These are phyloP conservation scores for Nesoenas mayeri DNA, from an alignment of 2,113 vertebrate species.

Conservation along the genomic window DNA sequence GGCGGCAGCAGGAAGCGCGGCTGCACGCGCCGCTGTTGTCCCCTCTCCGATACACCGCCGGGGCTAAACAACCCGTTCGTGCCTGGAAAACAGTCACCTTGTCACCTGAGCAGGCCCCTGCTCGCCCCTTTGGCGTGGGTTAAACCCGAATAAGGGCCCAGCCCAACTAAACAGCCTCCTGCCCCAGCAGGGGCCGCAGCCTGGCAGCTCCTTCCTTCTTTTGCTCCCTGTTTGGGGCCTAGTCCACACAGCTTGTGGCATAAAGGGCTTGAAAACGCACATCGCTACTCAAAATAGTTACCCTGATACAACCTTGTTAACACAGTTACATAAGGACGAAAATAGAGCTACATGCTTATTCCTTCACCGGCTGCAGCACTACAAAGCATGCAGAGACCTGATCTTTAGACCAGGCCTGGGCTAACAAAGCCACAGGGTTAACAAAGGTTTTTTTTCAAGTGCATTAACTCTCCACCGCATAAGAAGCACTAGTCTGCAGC, in stretches of 20 bases:
- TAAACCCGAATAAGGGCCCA: too few relatives aligned
- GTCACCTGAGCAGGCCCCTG: not conserved
- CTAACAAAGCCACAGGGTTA: not conserved
- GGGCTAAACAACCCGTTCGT: not conserved
- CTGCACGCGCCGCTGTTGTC: too few relatives aligned
- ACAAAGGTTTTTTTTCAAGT: not conserved
- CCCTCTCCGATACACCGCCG: fast-evolving
- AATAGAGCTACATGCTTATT: fast-evolving
- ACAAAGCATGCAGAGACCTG: not conserved
- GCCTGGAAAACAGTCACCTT: not conserved
- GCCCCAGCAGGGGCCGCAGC: fast-evolving
- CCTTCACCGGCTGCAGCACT: not conserved
- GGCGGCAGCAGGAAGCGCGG: not conserved
- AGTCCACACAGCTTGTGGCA: fast-evolving
- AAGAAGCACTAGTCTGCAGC: not conserved
- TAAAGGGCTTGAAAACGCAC: not conserved
- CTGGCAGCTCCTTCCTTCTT: not conserved
- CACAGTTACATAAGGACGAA: not conserved
- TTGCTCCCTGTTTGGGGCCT: not conserved
- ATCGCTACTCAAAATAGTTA: not conserved
- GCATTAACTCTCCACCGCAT: not conserved
- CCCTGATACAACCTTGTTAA: not conserved
- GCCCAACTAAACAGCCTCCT: fast-evolving
- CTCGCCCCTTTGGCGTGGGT: fast-evolving
- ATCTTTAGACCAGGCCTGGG: fast-evolving